A percentile compares a stretch with the other conserved stretches of the same genome.
Conservation (phyloP, 1,140 invertebrate species). For the Eufriesea mexicana region DNA sequence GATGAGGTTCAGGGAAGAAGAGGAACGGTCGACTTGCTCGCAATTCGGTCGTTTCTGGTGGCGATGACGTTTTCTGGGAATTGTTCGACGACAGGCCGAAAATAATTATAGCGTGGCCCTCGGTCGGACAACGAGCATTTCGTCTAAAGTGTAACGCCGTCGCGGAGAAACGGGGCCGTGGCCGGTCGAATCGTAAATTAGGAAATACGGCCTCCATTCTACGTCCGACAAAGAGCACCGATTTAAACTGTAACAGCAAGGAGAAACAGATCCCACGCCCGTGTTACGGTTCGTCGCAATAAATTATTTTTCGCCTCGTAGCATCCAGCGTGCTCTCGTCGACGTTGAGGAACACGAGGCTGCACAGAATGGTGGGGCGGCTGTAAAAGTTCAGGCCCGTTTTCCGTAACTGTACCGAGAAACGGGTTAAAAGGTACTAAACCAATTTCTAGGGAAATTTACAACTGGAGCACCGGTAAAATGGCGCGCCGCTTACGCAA, state of each 20-base stretch:
- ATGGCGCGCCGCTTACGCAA: constrained; percentile 60
- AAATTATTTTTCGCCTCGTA: constrained; percentile 72
- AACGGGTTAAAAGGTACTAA: constrained; percentile 74
- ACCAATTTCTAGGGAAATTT: constrained; percentile 72
- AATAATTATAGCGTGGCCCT: constrained; percentile 54
- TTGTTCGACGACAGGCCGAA: constrained; percentile 27
- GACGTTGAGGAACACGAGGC: not conserved
- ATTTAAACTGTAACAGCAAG: constrained; percentile 78
- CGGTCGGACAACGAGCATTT: constrained; percentile 53
- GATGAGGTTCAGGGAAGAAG: not conserved
- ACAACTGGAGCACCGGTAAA: constrained; percentile 65
- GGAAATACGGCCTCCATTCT: constrained; percentile 54
- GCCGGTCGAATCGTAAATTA: constrained; percentile 73
- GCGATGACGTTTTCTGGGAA: constrained; percentile 29
- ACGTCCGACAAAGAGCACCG: constrained; percentile 62
- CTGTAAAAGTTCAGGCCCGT: constrained; percentile 64
- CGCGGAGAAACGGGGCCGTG: constrained; percentile 26
- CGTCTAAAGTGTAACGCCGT: constrained; percentile 72
- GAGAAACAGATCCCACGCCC: constrained; percentile 66
- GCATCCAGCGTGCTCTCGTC: no score
- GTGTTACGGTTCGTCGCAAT: constrained; percentile 67
- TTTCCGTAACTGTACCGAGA: constrained; percentile 68
- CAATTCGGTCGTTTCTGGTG: constrained; percentile 25
- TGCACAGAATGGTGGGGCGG: not conserved
- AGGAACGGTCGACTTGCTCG: constrained; percentile 34